Percentiles rank a stretch among this genome's conserved stretches.
These are phyloP conservation scores for Panthera uncia DNA, from an alignment of 2,113 vertebrate species.

Conservation along the genomic window DNA sequence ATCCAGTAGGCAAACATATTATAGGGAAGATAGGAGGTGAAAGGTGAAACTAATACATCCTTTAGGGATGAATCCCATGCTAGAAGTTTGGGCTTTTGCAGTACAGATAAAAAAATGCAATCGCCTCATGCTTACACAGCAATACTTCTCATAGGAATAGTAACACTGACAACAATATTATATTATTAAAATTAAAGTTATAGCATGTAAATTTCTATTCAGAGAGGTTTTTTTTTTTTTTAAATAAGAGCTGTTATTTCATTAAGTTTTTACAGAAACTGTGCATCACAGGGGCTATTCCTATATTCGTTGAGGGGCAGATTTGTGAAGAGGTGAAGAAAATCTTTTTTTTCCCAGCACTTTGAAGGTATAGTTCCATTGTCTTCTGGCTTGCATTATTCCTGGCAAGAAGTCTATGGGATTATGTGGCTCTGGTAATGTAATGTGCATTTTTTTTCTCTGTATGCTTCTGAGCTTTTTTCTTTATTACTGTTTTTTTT, in stretches of 20 bases:
- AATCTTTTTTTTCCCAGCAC: not conserved
- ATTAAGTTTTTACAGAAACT: not conserved
- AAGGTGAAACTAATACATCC: not conserved
- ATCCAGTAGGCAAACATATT: not conserved
- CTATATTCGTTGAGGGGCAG: not conserved
- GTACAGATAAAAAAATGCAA: not conserved
- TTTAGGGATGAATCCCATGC: not conserved
- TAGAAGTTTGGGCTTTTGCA: not conserved
- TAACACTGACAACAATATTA: not conserved
- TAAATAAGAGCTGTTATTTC: not conserved
- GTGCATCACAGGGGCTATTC: not conserved
- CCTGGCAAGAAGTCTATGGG: not conserved
- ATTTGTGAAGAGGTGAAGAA: not conserved
- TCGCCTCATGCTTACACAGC: not conserved
- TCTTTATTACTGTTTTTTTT: not conserved
- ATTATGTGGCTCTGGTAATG: not conserved
- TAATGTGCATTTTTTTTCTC: not conserved
- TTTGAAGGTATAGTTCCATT: not conserved
- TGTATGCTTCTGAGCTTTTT: not conserved
- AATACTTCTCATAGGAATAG: not conserved
- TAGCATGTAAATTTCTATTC: not conserved
- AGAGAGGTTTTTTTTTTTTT: not conserved
- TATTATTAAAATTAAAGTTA: constrained; percentile 19
- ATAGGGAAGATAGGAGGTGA: not conserved
- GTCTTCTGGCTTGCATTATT: not conserved